Conservation (phyloP, 2,888 invertebrate genomes). For the Caenorhabditis imperialis region DNA sequence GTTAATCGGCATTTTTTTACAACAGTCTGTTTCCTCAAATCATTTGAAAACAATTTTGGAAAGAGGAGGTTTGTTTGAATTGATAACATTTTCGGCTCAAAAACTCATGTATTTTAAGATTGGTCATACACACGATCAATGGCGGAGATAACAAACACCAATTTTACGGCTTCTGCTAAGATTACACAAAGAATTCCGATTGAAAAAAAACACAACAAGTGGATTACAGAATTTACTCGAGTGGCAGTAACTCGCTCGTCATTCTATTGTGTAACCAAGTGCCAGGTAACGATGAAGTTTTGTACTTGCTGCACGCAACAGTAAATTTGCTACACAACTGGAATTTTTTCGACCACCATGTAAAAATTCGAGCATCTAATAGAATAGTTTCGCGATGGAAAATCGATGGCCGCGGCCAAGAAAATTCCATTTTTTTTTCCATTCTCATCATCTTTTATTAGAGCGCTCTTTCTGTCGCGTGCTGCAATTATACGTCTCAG, state of each 20-base stretch:
- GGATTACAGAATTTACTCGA: constrained; percentile 43
- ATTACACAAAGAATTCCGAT: constrained; percentile 25
- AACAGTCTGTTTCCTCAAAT: constrained; percentile 52
- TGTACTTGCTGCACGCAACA: no score
- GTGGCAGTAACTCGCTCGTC: constrained; percentile 13
- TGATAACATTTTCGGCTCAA: no score
- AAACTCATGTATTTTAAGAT: constrained; percentile 37
- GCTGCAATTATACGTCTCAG: no score
- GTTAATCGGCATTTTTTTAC: constrained; percentile 29
- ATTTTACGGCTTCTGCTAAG: constrained; percentile 27
- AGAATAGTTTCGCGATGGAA: neutral
- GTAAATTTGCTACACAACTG: neutral
- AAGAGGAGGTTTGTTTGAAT: constrained; percentile 47
- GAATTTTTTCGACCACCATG: neutral
- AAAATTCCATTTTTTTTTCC: no score
- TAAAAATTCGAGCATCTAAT: neutral
- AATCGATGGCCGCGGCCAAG: no score
- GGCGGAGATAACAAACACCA: constrained; percentile 51
- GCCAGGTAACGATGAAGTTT: constrained; percentile 35
- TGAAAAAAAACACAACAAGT: constrained; percentile 19
- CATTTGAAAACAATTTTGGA: constrained; percentile 43
- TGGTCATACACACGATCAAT: constrained; percentile 51
- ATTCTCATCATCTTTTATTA: no score
- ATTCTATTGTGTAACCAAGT: constrained; percentile 22
- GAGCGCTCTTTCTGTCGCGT: neutral